Percentiles rank a stretch among this genome's conserved stretches.
phyloP scores from a whole-genome alignment of 1,140 invertebrate genomes.

The Drosophila paulistorum region DNA sequence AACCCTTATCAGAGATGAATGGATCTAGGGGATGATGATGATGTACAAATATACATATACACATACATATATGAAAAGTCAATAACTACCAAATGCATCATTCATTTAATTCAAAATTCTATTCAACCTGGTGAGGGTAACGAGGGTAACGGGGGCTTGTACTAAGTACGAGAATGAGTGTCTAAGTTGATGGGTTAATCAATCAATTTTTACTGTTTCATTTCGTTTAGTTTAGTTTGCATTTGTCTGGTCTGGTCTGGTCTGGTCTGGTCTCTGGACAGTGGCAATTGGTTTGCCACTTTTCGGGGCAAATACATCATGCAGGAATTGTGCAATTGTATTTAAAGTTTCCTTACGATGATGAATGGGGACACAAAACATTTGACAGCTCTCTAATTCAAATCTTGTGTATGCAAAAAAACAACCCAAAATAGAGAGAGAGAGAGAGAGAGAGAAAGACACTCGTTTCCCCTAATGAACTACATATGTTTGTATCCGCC shows the following conservation, averaged over 20 bases:
- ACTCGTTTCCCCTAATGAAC: conserved; percentile 60
- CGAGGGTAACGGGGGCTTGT: neutral
- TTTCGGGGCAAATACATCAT: conserved; percentile 36
- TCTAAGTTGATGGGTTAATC: conserved; percentile 54
- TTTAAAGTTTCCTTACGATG: conserved; percentile 46
- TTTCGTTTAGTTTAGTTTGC: neutral
- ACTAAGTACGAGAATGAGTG: neutral
- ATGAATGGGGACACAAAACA: conserved; percentile 64
- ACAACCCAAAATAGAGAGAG: neutral
- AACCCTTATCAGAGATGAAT: conserved; percentile 61
- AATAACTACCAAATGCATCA: conserved; percentile 8
- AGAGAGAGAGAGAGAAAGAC: neutral
- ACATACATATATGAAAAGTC: neutral
- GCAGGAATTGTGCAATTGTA: conserved; percentile 50
- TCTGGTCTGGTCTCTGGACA: conserved; percentile 19
- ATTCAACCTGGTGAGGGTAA: neutral
- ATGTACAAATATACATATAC: neutral
- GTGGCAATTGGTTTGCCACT: conserved; percentile 60
- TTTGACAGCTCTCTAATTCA: conserved; percentile 80
- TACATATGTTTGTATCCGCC: conserved; percentile 56
- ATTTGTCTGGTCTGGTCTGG: too few relatives aligned
- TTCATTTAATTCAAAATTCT: conserved; percentile 1
- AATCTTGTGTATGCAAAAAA: conserved; percentile 74
- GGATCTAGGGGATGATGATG: conserved; percentile 1
- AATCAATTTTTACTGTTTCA: conserved; percentile 61